Evolutionary conservation across 1,140 invertebrate genomes (phyloP).

Genomic region (Nasonia vitripennis): DNA sequence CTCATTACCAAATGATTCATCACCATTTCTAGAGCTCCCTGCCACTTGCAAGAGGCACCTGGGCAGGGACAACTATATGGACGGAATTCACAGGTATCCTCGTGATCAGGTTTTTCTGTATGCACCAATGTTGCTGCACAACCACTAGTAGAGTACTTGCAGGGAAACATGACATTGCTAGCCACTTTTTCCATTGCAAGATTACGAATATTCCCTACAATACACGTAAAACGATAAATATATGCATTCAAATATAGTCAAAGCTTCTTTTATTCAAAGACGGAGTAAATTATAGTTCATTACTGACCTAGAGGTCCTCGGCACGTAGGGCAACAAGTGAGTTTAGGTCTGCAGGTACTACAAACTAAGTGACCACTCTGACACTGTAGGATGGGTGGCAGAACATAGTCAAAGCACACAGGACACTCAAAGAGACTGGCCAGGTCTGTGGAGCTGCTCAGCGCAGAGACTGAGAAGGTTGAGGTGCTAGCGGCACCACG

Average conservation of each 20-base stretch:
- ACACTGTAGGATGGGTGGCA: slow-evolving; percentile 95
- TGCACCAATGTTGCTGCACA: slow-evolving; percentile 95
- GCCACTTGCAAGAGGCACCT: slow-evolving; percentile 99
- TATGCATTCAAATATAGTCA: not conserved
- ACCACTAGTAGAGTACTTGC: slow-evolving; percentile 98
- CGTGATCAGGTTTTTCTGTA: slow-evolving; percentile 98
- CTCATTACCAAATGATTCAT: slow-evolving; percentile 98
- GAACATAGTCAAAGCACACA: slow-evolving; percentile 99
- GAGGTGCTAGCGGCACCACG: slow-evolving; percentile 71
- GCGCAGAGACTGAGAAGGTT: slow-evolving; percentile 68
- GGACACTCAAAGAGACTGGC: slow-evolving; percentile 99
- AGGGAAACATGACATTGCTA: slow-evolving; percentile 98
- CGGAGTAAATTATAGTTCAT: not conserved
- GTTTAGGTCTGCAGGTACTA: slow-evolving; percentile 95
- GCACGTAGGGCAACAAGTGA: slow-evolving; percentile 98
- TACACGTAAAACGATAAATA: slow-evolving; percentile 18
- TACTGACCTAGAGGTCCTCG: slow-evolving; percentile 88
- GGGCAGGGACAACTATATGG: slow-evolving; percentile 99
- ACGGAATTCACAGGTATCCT: slow-evolving; percentile 98
- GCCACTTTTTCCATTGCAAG: slow-evolving; percentile 99
- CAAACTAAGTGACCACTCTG: slow-evolving; percentile 94
- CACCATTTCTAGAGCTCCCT: slow-evolving; percentile 95
- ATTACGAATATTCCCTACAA: slow-evolving; percentile 95
- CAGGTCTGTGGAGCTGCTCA: slow-evolving; percentile 84
- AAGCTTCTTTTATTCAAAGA: not conserved